Evolutionary conservation across 2,113 vertebrate species (phyloP).

Genomic region (Narcine bancroftii): DNA sequence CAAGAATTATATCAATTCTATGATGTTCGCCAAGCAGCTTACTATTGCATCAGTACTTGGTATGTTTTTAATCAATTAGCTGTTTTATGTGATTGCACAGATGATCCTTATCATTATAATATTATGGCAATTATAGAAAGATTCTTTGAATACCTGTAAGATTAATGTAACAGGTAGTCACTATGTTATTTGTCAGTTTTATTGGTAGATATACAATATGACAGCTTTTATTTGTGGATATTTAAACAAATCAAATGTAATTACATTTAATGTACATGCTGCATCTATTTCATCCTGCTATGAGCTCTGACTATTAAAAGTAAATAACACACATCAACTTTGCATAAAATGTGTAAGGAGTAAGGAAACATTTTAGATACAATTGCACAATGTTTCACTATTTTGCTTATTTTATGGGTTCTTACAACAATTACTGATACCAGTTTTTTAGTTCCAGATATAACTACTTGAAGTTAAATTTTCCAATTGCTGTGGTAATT

Average conservation of each 20-base stretch:
- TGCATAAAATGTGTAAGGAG: no score
- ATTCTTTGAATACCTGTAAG: not conserved
- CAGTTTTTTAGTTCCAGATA: no score
- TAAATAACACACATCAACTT: not conserved
- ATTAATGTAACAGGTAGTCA: not conserved
- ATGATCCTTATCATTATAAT: not conserved
- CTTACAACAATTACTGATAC: no score
- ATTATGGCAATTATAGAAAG: not conserved
- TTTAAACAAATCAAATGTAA: not conserved
- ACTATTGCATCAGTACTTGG: not conserved
- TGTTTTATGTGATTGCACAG: not conserved
- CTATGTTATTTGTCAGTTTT: not conserved
- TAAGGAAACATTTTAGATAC: not conserved
- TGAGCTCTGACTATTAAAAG: not conserved
- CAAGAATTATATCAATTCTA: not conserved
- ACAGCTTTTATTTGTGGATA: not conserved
- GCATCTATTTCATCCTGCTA: not conserved
- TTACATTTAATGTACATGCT: not conserved
- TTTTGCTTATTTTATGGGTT: not conserved
- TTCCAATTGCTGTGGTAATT: no score
- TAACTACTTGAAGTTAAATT: no score
- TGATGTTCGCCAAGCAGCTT: not conserved
- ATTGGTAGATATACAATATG: no score
- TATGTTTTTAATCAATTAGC: not conserved
- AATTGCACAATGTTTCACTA: not conserved